Evolutionary conservation across 2,888 invertebrate genomes (phyloP).

Genomic region (Euplexia lucipara): DNA sequence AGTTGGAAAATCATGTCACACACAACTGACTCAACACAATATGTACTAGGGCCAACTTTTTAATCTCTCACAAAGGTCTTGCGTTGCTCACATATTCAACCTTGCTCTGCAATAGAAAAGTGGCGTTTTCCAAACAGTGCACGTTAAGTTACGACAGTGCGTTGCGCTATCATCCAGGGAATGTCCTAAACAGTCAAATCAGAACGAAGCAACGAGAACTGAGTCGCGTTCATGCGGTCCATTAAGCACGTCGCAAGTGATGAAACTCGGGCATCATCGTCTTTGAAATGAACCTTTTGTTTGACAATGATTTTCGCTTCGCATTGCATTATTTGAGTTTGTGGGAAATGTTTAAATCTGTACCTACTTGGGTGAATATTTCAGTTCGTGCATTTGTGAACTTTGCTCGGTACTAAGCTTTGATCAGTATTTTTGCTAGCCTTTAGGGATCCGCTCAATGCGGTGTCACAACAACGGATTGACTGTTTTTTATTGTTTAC

Average conservation of each 20-base stretch:
- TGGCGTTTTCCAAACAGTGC: slow-evolving; percentile 56
- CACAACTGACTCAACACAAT: no score
- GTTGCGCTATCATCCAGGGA: slow-evolving; percentile 64
- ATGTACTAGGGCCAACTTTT: slow-evolving; percentile 29
- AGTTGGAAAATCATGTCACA: slow-evolving; percentile 26
- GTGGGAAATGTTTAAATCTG: not conserved
- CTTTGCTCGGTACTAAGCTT: no score
- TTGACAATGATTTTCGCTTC: not conserved
- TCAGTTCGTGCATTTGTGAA: not conserved
- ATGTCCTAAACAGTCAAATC: slow-evolving; percentile 66
- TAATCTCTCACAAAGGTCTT: slow-evolving; percentile 31
- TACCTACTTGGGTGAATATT: not conserved
- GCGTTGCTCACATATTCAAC: slow-evolving; percentile 30
- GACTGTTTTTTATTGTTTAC: no score
- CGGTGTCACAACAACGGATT: no score
- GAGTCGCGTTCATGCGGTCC: slow-evolving; percentile 68
- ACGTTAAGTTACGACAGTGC: slow-evolving; percentile 66
- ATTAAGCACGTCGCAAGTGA: slow-evolving; percentile 54
- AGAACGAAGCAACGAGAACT: slow-evolving; percentile 68
- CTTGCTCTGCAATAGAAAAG: slow-evolving; percentile 64
- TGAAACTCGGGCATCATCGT: slow-evolving; percentile 5
- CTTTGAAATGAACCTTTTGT: slow-evolving; percentile 14
- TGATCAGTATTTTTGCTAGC: no score
- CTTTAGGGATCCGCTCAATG: no score
- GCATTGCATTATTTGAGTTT: slow-evolving; percentile 7